Evolutionary conservation across 2,113 vertebrate species (phyloP), one percentile per base, ranked within the genome.

Genomic region (Parus major): DNA sequence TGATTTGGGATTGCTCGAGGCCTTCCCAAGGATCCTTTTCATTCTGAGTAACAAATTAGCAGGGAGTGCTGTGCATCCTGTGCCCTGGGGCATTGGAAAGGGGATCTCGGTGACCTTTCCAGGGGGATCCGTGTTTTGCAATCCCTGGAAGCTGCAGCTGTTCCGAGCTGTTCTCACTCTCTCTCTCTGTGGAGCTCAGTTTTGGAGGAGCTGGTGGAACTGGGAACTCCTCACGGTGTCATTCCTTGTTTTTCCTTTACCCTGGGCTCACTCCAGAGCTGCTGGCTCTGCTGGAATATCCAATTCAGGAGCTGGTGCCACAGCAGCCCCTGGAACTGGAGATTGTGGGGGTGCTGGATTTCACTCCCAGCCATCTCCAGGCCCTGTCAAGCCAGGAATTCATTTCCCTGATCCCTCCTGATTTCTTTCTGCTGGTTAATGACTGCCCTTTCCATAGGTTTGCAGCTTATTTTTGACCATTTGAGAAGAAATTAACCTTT

Each of bases 101-200:
- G 94, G 94, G 97, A 98, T 97, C 97, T 88, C 39, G 20, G 90
- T 97, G 97, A 97, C 97, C 97, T 98, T 97, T 98, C 71, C 80
- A 41, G 53, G 94, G 96, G 95, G 93, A 82, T 95, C 90, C 27
- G 4, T 53, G 31, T 95, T 96, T 83, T 96, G 96, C 94, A 97
- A 60, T 94, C 83, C 76, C 69, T 90, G 95, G 66, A 70, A 86
- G 88, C 93, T 94, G 96, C 98, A 98, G 98, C 98, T 98, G 98
- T 91, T 92, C 68, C 10, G 33, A 60, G 90, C 95, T 82, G 70
- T 97, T 55, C 82, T 88, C n/a, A 21, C 29, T 20, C 41, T 23
- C 31, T 12, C 28, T 68, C 91, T 59, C 55, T 1, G 31, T 68
- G 82, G 21, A 78, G 89, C 86, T 55, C 69, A 71, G 82, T 95